These are phyloP conservation scores for Zalophus californianus DNA, from an alignment of 2,797 vertebrate species.

Conservation along the genomic window DNA sequence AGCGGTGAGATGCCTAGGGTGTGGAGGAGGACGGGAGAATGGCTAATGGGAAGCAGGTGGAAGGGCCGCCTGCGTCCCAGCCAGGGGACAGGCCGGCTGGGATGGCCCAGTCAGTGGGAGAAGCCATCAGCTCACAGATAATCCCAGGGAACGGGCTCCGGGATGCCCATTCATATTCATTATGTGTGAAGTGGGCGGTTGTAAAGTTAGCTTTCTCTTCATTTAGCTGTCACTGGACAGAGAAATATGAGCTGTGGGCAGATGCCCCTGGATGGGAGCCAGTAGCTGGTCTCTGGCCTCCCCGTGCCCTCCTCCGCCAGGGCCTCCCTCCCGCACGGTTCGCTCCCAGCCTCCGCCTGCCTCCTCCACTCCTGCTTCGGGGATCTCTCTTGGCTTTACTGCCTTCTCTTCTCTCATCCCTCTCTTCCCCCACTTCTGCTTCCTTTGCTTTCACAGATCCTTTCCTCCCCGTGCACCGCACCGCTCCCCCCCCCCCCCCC, in stretches of 20 bases:
- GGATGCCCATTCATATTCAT: slow-evolving; percentile 84
- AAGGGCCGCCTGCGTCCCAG: slow-evolving; percentile 53
- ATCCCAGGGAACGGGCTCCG: slow-evolving; percentile 73
- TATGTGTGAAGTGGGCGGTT: slow-evolving; percentile 79
- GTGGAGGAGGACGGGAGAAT: not conserved
- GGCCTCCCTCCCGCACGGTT: not conserved
- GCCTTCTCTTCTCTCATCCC: not conserved
- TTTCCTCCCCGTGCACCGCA: not conserved
- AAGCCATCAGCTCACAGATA: slow-evolving; percentile 72
- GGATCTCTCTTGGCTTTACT: not conserved
- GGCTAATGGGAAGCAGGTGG: slow-evolving; percentile 82
- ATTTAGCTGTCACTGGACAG: slow-evolving; percentile 80
- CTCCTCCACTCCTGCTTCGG: not conserved
- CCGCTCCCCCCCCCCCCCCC: not conserved
- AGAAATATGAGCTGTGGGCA: slow-evolving; percentile 84
- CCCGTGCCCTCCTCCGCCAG: not conserved
- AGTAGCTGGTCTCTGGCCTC: slow-evolving; percentile 72
- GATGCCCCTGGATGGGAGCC: slow-evolving; percentile 80
- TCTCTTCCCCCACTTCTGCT: not conserved
- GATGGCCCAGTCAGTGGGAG: slow-evolving; percentile 71
- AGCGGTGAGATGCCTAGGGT: not conserved
- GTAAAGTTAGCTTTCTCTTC: slow-evolving; percentile 83
- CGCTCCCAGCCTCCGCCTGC: not conserved
- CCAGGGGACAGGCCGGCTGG: slow-evolving; percentile 46
- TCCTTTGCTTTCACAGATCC: not conserved